Evolutionary conservation across 2,888 invertebrate species (phyloP).

Genomic region (Drosophila eohydei): DNA sequence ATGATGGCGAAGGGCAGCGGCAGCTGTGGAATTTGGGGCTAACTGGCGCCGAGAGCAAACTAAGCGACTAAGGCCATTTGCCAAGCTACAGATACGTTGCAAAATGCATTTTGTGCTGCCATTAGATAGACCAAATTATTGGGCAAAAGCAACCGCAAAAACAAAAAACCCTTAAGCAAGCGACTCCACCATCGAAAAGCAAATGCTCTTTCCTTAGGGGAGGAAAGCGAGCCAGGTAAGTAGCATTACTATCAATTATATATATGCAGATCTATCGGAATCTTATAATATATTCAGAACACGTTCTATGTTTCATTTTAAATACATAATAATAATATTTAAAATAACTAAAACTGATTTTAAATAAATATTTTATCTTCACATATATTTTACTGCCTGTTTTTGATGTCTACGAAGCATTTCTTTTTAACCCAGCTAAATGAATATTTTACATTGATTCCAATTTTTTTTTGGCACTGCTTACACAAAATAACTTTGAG

Average conservation of each 20-base stretch:
- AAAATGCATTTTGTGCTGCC: constrained; percentile 73
- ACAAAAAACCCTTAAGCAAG: constrained; percentile 54
- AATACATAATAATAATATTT: too few relatives aligned
- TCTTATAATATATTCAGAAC: too few relatives aligned
- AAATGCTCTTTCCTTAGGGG: constrained; percentile 29
- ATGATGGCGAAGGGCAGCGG: not conserved
- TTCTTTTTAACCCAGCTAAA: not conserved
- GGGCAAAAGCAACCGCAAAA: constrained; percentile 72
- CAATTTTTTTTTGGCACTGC: constrained; percentile 1
- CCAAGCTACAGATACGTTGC: constrained; percentile 75
- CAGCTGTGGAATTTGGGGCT: constrained; percentile 9
- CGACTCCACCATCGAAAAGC: constrained; percentile 11
- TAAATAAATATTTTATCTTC: too few relatives aligned
- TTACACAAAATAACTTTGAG: not conserved
- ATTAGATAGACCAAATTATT: constrained; percentile 79
- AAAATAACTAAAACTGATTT: too few relatives aligned
- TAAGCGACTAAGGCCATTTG: constrained; percentile 77
- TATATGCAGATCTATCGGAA: too few relatives aligned
- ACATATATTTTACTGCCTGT: too few relatives aligned
- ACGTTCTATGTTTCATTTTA: too few relatives aligned
- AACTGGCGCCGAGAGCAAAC: constrained; percentile 35
- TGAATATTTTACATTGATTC: not conserved
- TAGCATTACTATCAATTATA: not conserved
- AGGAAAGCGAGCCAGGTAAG: not conserved
- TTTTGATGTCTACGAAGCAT: too few relatives aligned